These are phyloP conservation scores for Gorsachius magnificus DNA, from an alignment of 2,797 vertebrate species.

Conservation along the genomic window DNA sequence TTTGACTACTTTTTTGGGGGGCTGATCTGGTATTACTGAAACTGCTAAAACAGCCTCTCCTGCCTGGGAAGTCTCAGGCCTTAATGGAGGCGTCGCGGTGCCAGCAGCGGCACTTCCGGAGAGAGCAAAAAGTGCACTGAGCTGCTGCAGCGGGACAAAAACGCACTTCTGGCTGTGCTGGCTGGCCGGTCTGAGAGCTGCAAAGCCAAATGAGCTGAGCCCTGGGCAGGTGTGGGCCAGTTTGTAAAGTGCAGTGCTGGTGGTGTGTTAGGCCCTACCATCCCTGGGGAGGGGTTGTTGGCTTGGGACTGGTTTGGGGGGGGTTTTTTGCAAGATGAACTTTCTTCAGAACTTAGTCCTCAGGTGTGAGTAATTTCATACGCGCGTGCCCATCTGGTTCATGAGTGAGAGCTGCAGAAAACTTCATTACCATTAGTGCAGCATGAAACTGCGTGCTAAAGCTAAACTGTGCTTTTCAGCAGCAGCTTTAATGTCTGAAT, in stretches of 20 bases:
- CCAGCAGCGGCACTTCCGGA: background rate
- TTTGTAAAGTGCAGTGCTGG: background rate
- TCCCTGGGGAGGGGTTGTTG: no score
- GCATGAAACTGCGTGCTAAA: background rate
- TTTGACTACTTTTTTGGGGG: background rate
- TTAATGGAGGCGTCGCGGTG: accelerated
- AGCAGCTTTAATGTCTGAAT: background rate
- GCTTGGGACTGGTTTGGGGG: no score
- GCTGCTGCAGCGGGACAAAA: background rate
- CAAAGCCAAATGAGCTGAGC: accelerated
- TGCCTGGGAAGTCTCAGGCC: background rate
- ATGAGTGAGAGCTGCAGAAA: background rate
- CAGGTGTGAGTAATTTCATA: background rate
- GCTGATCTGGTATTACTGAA: background rate
- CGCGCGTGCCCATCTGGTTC: background rate
- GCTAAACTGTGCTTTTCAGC: background rate
- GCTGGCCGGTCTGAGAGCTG: background rate
- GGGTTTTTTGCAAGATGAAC: background rate
- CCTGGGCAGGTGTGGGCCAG: accelerated
- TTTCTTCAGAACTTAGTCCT: background rate
- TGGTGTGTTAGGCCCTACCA: background rate
- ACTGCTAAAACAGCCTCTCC: background rate
- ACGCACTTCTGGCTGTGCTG: accelerated
- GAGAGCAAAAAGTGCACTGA: background rate
- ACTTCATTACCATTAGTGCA: no score